These are phyloP conservation scores for Venustoraphidia nigricollis DNA, from an alignment of 2,888 invertebrate species.

Conservation along the genomic window DNA sequence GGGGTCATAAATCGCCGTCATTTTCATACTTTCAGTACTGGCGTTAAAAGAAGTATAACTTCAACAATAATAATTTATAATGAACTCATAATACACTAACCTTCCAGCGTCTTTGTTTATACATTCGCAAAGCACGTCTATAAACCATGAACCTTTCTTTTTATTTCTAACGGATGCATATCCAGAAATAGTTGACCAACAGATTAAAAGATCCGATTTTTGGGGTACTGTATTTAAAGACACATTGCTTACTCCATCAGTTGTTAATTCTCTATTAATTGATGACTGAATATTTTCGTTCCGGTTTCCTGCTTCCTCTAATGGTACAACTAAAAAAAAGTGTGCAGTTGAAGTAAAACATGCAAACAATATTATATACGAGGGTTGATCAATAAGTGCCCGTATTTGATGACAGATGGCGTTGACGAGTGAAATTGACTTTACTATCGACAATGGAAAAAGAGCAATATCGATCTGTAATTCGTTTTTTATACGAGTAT, in stretches of 20 bases:
- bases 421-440: no score
- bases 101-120: constrained; percentile 14
- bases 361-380: no score
- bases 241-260: constrained; percentile 10
- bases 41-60: no score
- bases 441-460: no score
- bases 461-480: no score
- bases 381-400: no score
- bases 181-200: constrained; percentile 23
- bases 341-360: no score
- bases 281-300: constrained; percentile 8
- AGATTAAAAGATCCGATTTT: constrained; percentile 20
- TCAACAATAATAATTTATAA: no score
- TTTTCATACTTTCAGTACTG: no score
- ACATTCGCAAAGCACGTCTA: constrained; percentile 21
- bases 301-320: constrained; percentile 5
- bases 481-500: no score
- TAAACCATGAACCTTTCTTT: constrained; percentile 23
- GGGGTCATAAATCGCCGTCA: no score
- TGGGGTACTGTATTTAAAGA: constrained; percentile 9
- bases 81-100: constrained; percentile 8
- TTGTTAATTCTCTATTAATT: not conserved
- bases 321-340: constrained; percentile 4
- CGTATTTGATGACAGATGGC: no score
- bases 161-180: constrained; percentile 22